These are phyloP conservation scores for Esperia sulphurella DNA, from an alignment of 2,888 invertebrate genomes.

Conservation along the genomic window DNA sequence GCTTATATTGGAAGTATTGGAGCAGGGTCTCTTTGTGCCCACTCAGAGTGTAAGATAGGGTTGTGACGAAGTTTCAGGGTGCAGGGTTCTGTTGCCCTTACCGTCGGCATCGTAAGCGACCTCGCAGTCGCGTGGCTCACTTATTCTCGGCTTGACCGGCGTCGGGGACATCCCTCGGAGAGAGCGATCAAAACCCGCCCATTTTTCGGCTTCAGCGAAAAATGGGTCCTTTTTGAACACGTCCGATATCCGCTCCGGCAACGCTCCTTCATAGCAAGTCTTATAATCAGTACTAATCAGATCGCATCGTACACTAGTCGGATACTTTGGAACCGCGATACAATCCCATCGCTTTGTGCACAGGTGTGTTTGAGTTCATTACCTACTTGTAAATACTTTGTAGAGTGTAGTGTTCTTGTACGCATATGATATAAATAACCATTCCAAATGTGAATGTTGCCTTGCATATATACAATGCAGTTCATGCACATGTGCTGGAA, in stretches of 20 bases:
- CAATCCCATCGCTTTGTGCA: conserved; percentile 6
- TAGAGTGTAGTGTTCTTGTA: conserved; percentile 68
- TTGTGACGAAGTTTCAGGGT: conserved; percentile 64
- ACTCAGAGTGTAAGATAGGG: conserved; percentile 26
- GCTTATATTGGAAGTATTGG: not conserved
- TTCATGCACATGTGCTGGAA: conserved; percentile 53
- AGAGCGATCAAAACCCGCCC: conserved; percentile 71
- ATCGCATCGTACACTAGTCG: conserved; percentile 10
- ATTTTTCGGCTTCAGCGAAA: conserved; percentile 75
- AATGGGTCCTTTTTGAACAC: conserved; percentile 72
- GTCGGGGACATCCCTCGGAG: conserved; percentile 82
- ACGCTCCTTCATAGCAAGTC: conserved; percentile 74
- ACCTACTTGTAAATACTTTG: conserved; percentile 13
- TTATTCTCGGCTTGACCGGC: conserved; percentile 85
- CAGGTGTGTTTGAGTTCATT: conserved; percentile 13
- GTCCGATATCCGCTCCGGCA: conserved; percentile 67
- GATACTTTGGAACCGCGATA: conserved; percentile 4
- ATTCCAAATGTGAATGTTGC: conserved; percentile 46
- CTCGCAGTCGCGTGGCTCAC: conserved; percentile 84
- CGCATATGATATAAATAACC: conserved; percentile 30
- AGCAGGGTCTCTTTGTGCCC: not conserved
- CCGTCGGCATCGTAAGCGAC: conserved; percentile 87
- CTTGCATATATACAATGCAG: conserved; percentile 72
- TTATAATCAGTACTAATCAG: conserved; percentile 56
- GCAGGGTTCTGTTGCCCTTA: conserved; percentile 75